These are phyloP conservation scores for Limnephilus lunatus DNA, from an alignment of 2,888 invertebrate species.

Conservation along the genomic window DNA sequence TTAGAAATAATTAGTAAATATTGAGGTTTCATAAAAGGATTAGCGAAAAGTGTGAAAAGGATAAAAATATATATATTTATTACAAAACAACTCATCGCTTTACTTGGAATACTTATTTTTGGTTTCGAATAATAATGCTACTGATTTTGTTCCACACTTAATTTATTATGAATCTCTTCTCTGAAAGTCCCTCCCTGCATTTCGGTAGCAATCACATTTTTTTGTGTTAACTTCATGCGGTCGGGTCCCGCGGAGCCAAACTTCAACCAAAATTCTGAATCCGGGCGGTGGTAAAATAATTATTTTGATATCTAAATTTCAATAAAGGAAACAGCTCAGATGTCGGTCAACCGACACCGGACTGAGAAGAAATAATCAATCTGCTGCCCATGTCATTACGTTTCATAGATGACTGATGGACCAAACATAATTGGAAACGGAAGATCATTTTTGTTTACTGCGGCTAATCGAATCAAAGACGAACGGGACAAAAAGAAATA, in stretches of 20 bases:
- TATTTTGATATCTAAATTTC: slow-evolving; percentile 44
- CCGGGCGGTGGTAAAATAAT: slow-evolving; percentile 14
- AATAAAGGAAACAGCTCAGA: slow-evolving; percentile 20
- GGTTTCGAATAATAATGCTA: too few species aligned
- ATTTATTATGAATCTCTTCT: not conserved
- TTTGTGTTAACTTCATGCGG: slow-evolving; percentile 39
- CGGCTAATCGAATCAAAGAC: not conserved
- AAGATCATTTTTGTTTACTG: not conserved
- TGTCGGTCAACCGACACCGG: not conserved
- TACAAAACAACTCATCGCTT: too few species aligned
- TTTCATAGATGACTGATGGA: not conserved
- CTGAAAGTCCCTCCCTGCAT: not conserved
- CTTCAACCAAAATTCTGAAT: slow-evolving; percentile 20
- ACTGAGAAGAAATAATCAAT: slow-evolving; percentile 11
- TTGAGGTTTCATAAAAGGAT: too few species aligned
- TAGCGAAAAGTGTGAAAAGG: too few species aligned
- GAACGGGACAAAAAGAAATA: not conserved
- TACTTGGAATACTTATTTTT: too few species aligned
- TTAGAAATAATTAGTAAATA: too few species aligned
- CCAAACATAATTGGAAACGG: not conserved
- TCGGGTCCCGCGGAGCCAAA: not conserved
- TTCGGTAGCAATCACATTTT: slow-evolving; percentile 15
- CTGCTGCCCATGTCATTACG: not conserved
- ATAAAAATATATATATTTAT: too few species aligned
- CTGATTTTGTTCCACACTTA: too few species aligned